Evolutionary conservation across 30 jellyfish, hydroid and myxozoan genomes (phyloP).

Genomic region (Pelagia noctiluca): DNA sequence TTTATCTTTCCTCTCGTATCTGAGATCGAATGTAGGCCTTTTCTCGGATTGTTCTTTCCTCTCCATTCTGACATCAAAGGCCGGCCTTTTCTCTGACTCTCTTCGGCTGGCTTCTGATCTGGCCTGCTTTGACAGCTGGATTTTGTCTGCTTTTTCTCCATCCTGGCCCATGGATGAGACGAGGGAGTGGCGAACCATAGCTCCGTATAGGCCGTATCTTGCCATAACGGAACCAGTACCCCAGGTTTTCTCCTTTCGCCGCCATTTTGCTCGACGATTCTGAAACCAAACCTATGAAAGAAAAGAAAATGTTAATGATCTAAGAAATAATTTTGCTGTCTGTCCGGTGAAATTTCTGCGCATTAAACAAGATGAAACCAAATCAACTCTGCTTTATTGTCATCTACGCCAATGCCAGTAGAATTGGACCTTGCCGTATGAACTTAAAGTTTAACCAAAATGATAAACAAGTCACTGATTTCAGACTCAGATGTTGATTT

Average conservation of each 20-base stretch:
- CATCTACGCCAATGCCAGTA: too few species aligned
- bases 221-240: conserved; percentile 98
- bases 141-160: conserved; percentile 15
- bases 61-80: conserved; percentile 6
- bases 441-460: too few species aligned
- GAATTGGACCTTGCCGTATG: too few species aligned
- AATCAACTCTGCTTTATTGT: too few species aligned
- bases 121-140: conserved; percentile 8
- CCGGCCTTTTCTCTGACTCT: conserved; percentile 14
- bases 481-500: too few species aligned
- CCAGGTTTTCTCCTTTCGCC: conserved; percentile 98
- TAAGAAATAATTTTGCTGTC: too few species aligned
- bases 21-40: too few species aligned
- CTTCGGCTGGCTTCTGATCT: conserved; percentile 9
- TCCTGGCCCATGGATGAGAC: conserved; percentile 60
- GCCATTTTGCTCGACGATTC: conserved; percentile 98
- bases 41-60: not conserved
- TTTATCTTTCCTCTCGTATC: too few species aligned
- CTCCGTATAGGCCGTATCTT: conserved; percentile 95
- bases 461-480: too few species aligned
- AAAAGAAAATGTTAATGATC: too few species aligned
- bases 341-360: too few species aligned
- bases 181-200: conserved; percentile 95
- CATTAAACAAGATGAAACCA: too few species aligned
- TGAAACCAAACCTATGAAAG: conserved; percentile 97